Evolutionary conservation across 2,888 invertebrate species (phyloP).

Genomic region (Leucozona laternaria): DNA sequence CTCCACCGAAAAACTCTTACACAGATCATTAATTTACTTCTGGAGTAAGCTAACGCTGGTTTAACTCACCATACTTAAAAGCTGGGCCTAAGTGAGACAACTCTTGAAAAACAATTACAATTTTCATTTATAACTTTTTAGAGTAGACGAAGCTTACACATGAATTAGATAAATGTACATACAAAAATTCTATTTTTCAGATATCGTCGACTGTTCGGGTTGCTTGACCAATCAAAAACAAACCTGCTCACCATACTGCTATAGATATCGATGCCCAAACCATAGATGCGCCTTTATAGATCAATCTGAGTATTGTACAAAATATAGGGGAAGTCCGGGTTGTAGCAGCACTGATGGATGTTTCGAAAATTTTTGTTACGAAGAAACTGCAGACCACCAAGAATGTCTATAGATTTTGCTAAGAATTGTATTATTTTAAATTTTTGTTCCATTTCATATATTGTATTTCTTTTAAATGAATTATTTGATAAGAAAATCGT

Average conservation of each 20-base stretch:
- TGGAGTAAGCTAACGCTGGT: no score
- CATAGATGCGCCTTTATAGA: constrained; percentile 40
- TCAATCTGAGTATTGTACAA: constrained; percentile 54
- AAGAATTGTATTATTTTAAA: not conserved
- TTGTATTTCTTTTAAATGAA: not conserved
- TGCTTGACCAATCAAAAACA: constrained; percentile 41
- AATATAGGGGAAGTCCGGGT: constrained; percentile 45
- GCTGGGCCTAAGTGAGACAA: no score
- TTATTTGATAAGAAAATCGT: not conserved
- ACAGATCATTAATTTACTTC: no score
- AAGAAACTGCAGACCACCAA: not conserved
- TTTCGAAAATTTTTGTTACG: constrained; percentile 53
- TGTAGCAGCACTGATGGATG: constrained; percentile 66
- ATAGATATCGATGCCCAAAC: constrained; percentile 54
- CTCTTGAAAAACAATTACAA: no score
- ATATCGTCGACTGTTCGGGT: constrained; percentile 61
- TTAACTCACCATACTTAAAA: no score
- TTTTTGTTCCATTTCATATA: not conserved
- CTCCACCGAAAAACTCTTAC: no score
- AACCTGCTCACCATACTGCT: constrained; percentile 63
- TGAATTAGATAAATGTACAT: no score
- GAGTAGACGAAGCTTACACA: no score
- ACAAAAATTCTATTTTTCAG: constrained; percentile 6
- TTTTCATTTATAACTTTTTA: no score
- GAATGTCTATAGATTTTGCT: not conserved